phyloP scores from a whole-genome alignment of 1,140 invertebrate genomes.

The Harlomillsia oculata region DNA sequence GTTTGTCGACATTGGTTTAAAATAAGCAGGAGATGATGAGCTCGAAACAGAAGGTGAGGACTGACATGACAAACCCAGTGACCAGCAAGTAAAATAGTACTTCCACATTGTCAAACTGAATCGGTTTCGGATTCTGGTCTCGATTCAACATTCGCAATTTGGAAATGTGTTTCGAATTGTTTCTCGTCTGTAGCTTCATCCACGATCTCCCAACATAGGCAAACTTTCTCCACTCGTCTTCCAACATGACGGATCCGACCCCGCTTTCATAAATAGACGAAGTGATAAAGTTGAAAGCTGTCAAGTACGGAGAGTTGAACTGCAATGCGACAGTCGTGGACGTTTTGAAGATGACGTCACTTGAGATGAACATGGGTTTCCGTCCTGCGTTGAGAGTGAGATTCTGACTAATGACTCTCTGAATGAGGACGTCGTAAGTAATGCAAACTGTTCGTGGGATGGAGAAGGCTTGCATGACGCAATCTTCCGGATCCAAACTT shows the following conservation, averaged over 20 bases:
- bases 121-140: too few species aligned
- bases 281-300: not conserved
- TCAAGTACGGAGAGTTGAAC: not conserved
- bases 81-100: too few species aligned
- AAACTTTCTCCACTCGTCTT: not conserved
- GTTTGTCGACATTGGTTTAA: too few species aligned
- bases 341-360: not conserved
- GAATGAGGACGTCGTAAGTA: conserved; percentile 9
- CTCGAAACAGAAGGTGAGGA: too few species aligned
- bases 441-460: conserved; percentile 7
- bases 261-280: not conserved
- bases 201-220: not conserved
- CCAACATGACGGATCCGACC: not conserved
- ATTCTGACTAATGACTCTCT: not conserved
- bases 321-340: conserved; percentile 1
- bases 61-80: too few species aligned
- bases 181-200: not conserved
- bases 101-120: too few species aligned
- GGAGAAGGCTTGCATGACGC: conserved; percentile 1
- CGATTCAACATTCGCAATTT: too few species aligned
- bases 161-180: too few species aligned
- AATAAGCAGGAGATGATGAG: too few species aligned
- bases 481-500: conserved; percentile 8
- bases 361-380: not conserved
- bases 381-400: not conserved